Conservation (phyloP, 2,888 invertebrate genomes). For the Epirrhoe tristata region DNA sequence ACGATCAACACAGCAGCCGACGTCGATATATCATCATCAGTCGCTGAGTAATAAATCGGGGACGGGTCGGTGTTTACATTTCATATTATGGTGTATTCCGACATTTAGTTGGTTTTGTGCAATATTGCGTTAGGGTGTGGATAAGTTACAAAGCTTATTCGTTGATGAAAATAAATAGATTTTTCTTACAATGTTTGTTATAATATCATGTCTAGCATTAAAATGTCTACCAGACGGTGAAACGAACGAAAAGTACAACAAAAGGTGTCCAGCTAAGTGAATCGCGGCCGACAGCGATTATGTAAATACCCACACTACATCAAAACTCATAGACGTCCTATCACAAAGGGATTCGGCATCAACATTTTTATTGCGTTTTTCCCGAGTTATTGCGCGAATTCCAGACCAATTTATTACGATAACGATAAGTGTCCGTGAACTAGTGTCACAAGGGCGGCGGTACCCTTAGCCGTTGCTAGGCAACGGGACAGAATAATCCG, state of each 20-base stretch:
- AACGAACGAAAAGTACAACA: conserved; percentile 24
- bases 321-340: conserved; percentile 49
- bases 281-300: conserved; percentile 41
- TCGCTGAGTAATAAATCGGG: conserved; percentile 78
- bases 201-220: not conserved
- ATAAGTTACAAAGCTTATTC: conserved; percentile 20
- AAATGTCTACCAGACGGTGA: conserved; percentile 12
- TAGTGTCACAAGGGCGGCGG: conserved; percentile 70
- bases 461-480: conserved; percentile 62
- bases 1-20: conserved; percentile 81
- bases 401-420: conserved; percentile 82
- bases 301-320: conserved; percentile 45
- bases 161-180: conserved; percentile 21
- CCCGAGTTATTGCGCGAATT: conserved; percentile 75
- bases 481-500: conserved; percentile 55
- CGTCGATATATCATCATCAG: conserved; percentile 85
- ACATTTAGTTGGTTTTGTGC: conserved; percentile 47
- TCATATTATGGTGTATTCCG: conserved; percentile 59
- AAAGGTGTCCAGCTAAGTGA: conserved; percentile 24
- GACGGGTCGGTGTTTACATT: conserved; percentile 72
- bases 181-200: not conserved
- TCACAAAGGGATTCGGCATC: conserved; percentile 55
- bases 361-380: conserved; percentile 73
- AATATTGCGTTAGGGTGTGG: conserved; percentile 40
- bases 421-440: conserved; percentile 82